Evolutionary conservation across 2,113 vertebrate species (phyloP).

Genomic region (Nycticryphes semicollaris): DNA sequence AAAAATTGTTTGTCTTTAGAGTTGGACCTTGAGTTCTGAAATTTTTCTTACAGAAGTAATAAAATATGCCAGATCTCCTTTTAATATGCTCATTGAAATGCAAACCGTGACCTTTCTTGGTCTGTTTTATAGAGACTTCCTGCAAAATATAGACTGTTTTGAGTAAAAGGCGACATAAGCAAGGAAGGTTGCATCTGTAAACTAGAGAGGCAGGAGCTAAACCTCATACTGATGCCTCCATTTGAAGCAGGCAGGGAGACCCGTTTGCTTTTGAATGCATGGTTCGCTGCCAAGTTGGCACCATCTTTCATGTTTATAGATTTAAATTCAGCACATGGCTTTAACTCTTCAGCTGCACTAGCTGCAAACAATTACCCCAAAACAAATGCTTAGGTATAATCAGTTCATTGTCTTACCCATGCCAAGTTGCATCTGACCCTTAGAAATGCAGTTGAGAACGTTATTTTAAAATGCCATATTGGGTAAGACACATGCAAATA

Average conservation of each 20-base stretch:
- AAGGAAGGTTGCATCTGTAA: conserved; percentile 5
- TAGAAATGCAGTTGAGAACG: background rate
- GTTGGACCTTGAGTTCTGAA: background rate
- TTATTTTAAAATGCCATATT: conserved; percentile 8
- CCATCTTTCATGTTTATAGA: conserved; percentile 56
- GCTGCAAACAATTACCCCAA: conserved; percentile 56
- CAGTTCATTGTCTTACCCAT: conserved; percentile 28
- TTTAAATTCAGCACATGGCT: conserved; percentile 72
- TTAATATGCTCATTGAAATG: conserved; percentile 54
- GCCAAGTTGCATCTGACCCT: conserved; percentile 31
- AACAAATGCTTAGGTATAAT: conserved; percentile 65
- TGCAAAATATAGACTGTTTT: conserved; percentile 13
- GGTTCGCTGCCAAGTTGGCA: conserved; percentile 61
- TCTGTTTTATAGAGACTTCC: conserved; percentile 8
- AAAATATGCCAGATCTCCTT: conserved; percentile 31
- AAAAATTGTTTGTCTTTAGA: conserved; percentile 1
- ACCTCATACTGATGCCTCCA: conserved; percentile 40
- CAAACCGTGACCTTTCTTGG: conserved; percentile 2
- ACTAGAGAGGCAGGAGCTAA: conserved; percentile 8
- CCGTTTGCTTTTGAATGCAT: conserved; percentile 30
- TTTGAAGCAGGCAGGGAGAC: conserved; percentile 51
- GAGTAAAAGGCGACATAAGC: background rate
- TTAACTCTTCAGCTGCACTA: conserved; percentile 70
- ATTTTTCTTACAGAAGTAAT: background rate
- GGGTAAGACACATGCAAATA: background rate